Conservation (phyloP, 2,888 invertebrate genomes). For the Loripinus fragilis region DNA sequence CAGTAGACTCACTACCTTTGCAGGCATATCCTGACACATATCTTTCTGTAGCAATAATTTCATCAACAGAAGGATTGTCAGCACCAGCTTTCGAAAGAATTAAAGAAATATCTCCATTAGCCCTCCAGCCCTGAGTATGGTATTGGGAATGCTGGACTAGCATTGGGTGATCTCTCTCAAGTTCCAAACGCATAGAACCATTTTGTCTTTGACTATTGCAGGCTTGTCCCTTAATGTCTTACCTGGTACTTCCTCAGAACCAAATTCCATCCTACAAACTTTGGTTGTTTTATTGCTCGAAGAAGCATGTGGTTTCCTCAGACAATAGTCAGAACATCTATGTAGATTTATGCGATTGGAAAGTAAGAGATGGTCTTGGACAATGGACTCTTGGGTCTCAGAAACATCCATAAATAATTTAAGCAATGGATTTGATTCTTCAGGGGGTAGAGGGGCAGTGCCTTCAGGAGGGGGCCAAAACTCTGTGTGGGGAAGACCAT, state of each 20-base stretch:
- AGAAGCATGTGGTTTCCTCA: constrained; percentile 52
- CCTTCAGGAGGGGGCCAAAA: constrained; percentile 67
- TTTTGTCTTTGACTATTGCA: constrained; percentile 58
- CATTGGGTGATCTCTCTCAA: background rate
- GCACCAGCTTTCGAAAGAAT: background rate
- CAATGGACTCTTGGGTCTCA: no score
- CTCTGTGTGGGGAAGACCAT: constrained; percentile 50
- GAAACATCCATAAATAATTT: constrained; percentile 61
- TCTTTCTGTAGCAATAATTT: constrained; percentile 57
- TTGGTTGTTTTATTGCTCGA: constrained; percentile 48
- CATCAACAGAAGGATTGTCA: constrained; percentile 34
- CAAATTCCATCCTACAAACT: constrained; percentile 60
- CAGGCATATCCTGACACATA: constrained; percentile 49
- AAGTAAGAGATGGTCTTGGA: no score
- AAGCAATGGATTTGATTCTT: constrained; percentile 30
- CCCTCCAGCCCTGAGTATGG: constrained; percentile 27
- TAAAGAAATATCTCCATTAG: constrained; percentile 8
- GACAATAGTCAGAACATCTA: constrained; percentile 30
- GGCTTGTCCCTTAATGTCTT: constrained; percentile 26
- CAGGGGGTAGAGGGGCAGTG: constrained; percentile 51
- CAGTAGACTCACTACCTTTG: constrained; percentile 60
- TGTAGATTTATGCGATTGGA: no score
- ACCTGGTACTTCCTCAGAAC: no score
- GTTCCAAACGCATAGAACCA: constrained; percentile 51
- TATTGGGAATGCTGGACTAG: constrained; percentile 26